phyloP scores from a whole-genome alignment of 1,140 invertebrate species.

The Drosophila watanabei region DNA sequence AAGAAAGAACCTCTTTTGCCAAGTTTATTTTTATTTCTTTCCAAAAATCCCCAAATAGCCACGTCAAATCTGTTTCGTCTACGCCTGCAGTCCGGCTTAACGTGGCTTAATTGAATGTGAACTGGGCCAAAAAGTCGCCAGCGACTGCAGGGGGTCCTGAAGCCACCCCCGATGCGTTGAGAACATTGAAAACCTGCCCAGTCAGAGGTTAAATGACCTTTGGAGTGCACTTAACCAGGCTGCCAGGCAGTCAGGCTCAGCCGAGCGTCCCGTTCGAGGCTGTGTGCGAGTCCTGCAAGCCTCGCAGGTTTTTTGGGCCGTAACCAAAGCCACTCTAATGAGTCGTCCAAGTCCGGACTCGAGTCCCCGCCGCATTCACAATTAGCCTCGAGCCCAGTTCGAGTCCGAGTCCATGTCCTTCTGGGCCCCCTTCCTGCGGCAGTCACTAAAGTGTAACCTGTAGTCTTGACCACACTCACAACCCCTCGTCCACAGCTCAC shows the following conservation, averaged over 20 bases:
- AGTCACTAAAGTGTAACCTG: constrained; percentile 61
- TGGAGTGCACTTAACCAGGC: constrained; percentile 39
- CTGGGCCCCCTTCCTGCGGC: constrained; percentile 36
- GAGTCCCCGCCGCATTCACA: constrained; percentile 54
- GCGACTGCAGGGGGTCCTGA: constrained; percentile 6
- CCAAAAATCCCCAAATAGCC: not conserved
- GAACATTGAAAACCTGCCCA: constrained; percentile 45
- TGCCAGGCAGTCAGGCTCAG: constrained; percentile 19
- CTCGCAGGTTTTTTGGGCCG: constrained; percentile 54
- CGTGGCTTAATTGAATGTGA: constrained; percentile 51
- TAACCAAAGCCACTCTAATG: constrained; percentile 54
- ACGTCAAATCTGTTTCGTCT: not conserved
- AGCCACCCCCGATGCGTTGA: constrained; percentile 14
- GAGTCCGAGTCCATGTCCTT: constrained; percentile 41
- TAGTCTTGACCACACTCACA: constrained; percentile 54
- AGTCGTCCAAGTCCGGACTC: constrained; percentile 49
- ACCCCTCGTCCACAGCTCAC: too few relatives aligned
- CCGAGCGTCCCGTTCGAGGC: constrained; percentile 40
- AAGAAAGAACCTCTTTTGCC: too few relatives aligned
- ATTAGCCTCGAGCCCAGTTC: constrained; percentile 47
- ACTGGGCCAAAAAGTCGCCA: constrained; percentile 44
- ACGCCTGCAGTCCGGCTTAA: constrained; percentile 25
- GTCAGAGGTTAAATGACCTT: constrained; percentile 53
- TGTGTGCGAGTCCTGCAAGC: constrained; percentile 45
- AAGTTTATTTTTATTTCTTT: not conserved